Evolutionary conservation across 2,888 invertebrate species (phyloP).

Genomic region (Leucoma salicis): DNA sequence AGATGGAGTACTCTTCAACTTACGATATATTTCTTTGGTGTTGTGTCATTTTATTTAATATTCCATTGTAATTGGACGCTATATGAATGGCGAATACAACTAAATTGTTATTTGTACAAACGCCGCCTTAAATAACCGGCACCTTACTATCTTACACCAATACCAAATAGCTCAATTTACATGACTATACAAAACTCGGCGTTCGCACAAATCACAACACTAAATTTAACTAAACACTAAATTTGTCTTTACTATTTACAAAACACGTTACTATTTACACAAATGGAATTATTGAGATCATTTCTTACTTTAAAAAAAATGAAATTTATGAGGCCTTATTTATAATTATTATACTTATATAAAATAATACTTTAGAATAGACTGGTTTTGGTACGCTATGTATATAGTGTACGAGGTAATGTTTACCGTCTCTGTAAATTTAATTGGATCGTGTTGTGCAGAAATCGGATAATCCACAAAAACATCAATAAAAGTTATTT

Average conservation of each 20-base stretch:
- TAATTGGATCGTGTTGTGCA: too few species aligned
- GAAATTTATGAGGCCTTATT: slow-evolving; percentile 62
- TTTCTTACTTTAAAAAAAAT: slow-evolving; percentile 71
- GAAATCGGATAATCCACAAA: too few species aligned
- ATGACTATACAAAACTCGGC: slow-evolving; percentile 39
- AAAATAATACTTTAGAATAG: slow-evolving; percentile 76
- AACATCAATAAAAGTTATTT: too few species aligned
- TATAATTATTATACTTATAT: slow-evolving; percentile 52
- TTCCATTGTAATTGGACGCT: slow-evolving; percentile 75
- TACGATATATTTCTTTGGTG: slow-evolving; percentile 77
- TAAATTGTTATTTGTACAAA: slow-evolving; percentile 44
- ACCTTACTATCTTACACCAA: slow-evolving; percentile 19
- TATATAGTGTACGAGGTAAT: slow-evolving; percentile 60
- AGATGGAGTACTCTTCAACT: slow-evolving; percentile 70
- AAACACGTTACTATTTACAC: slow-evolving; percentile 68
- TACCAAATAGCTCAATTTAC: slow-evolving; percentile 24
- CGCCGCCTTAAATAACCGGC: slow-evolving; percentile 30
- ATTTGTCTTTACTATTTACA: slow-evolving; percentile 58
- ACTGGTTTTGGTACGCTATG: slow-evolving; percentile 70
- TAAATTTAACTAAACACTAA: slow-evolving; percentile 34
- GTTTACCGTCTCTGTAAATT: slow-evolving; percentile 25
- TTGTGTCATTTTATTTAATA: slow-evolving; percentile 62
- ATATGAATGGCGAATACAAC: slow-evolving; percentile 57
- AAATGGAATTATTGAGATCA: slow-evolving; percentile 82
- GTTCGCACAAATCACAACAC: slow-evolving; percentile 47